Evolutionary conservation across 2,888 invertebrate genomes (phyloP), one percentile per base, ranked within the genome.

Genomic region (Oegoconia quadripuncta): DNA sequence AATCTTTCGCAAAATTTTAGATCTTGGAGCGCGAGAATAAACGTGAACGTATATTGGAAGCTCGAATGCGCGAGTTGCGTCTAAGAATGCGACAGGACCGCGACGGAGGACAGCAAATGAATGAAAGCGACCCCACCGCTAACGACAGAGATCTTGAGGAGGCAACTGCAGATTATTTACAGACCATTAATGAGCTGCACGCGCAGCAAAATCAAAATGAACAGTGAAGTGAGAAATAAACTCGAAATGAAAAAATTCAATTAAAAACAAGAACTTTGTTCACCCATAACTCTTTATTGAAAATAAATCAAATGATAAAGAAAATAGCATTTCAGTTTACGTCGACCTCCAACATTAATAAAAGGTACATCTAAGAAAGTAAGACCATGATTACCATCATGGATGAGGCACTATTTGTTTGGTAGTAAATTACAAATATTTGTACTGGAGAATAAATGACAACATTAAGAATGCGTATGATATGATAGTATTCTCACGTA

Each of bases 1-100:
- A n/a, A n/a, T n/a, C n/a, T n/a, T 14, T 22, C 9, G 3, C 9
- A 18, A 17, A 14, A 20, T 52, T 53, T 9, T 41, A 96, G 95
- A 94, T 97, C 88, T 90, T 97, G 59, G 97, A 97, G 46, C 89
- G 97, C 26, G 97, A 97, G 82, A 94, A 94, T 44, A 92, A 95
- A 53, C 89, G 97, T 25, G 97, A 97, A 68, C 95, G 97, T 62
- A 97, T 97, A 36, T 84, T 97, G 42, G 97, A 98, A 72, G 94
- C 96, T 0, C 92, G 96, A 50, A 94, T 94, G 70, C 89, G 97
- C 36, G 97, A 97, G 73, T 83, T 95, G 39, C 84, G 93, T 18
- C 72, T 94, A 6, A 92, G 92, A 65, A 77, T 84, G 84, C 71
- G 86, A 2, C 86, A 82, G 43, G 82, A 75, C 30, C 66, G 73